Evolutionary conservation across 2,888 invertebrate species (phyloP), one percentile per base, ranked within the genome.

Genomic region (Cyclophora albipunctata): DNA sequence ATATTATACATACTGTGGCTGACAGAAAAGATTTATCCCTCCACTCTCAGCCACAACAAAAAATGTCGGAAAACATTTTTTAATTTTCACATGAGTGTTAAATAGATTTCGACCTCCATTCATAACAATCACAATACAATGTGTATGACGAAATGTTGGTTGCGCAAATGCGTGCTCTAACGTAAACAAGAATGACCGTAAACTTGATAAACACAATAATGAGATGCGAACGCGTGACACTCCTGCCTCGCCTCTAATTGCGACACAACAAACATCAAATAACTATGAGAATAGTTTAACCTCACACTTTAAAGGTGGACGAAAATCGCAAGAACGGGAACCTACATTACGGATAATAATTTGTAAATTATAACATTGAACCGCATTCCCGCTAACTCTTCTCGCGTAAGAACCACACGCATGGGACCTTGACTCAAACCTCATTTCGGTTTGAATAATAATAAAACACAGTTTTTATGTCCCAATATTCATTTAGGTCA

Each of bases 101-200:
- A 67, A 65, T 58, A 62, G 58, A 62, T 5, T 37, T 4, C 37
- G 51, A 48, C 51, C 65, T 65, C 60, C 53, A 58, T 64, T 50
- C 47, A 45, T 50, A 52, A 45, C 42, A 46, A 45, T 50, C 51
- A 45, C 45, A 48, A 45, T 37, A 49, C 45, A 52, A 34, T 52
- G 48, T 43, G 45, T 33, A 7, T 45, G 45, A 35, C 35, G 35
- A 45, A 45, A 51, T 34, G 47, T 40, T 40, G 40, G 49, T 57
- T 59, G 51, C 58, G 49, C 48, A 55, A 43, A 55, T 48, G 37
- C 45, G 41, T 48, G 56, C 47, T 53, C 58, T 50, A 64, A 65
- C 58, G 62, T 71, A 71, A 71, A 71, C 70, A 70, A 62, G 58
- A 62, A 55, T 69, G 73, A 62, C 71, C 71, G 65, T 72, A 70